A percentile compares a stretch with the other conserved stretches of the same genome.
Evolutionary conservation across 2,113 vertebrate species (phyloP).

Genomic region (Artemisiospiza belli): DNA sequence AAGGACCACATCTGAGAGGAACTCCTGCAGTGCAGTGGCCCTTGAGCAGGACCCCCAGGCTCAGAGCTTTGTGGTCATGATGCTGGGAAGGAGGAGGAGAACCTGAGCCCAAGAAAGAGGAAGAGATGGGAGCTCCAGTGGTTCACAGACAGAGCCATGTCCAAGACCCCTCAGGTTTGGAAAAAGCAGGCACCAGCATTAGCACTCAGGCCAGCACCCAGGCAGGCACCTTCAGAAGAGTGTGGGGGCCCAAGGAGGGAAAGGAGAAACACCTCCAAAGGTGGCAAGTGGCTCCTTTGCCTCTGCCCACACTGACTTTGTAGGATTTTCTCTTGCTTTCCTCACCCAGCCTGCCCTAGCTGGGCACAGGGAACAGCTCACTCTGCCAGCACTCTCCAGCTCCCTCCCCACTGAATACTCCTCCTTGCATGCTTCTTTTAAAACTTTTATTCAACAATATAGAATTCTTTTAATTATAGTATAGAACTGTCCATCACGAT

Average conservation of each 20-base stretch:
- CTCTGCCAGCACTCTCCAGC: not conserved
- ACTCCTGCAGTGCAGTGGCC: not conserved
- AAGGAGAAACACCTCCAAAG: not conserved
- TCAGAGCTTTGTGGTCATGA: not conserved
- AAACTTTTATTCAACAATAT: conserved; percentile 82
- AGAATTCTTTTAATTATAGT: conserved; percentile 73
- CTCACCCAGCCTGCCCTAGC: not conserved
- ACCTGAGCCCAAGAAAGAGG: not conserved
- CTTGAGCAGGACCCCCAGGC: not conserved
- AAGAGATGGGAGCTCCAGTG: not conserved
- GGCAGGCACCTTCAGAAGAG: not conserved
- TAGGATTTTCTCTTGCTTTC: not conserved
- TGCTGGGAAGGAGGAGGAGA: not conserved
- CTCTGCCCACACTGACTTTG: not conserved
- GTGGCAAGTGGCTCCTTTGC: not conserved
- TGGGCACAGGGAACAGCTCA: not conserved
- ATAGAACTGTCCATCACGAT: conserved; percentile 59
- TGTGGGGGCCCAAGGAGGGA: not conserved
- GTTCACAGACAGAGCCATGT: not conserved
- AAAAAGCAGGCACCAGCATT: not conserved
- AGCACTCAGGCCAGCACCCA: not conserved
- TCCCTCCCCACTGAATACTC: conserved; percentile 63
- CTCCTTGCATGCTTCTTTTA: conserved; percentile 69
- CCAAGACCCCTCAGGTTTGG: accelerated
- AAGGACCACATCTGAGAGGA: not conserved